Base-by-base conservation (phyloP, 2,888 invertebrate species). In the Mycalesis mineus region DNA sequence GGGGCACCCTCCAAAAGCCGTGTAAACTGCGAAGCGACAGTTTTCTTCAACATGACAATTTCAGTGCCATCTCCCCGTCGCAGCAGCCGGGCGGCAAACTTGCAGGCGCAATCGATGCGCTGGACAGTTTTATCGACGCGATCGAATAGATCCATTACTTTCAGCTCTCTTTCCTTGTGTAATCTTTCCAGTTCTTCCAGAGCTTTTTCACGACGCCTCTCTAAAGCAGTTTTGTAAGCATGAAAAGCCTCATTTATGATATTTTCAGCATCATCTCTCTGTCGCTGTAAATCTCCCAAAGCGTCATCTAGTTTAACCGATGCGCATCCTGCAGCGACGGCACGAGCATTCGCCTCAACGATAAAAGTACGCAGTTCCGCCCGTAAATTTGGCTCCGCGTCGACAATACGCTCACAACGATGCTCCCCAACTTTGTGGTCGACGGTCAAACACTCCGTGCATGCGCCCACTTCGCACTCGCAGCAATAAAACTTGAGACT, bases 71-170 rank as follows among this genome's bases (percentile, higher is more conserved):
- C 97, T 28, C 97, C 97, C 73, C 95, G 93, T 64, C 95, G 94
- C 58, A 97, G 85, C 47, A 97, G 91, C 67, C 95, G 92, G 13
- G 94, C 92, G 0, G 97, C 94, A 76, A 97, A 98, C 70, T 94
- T 94, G 74, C 95, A 95, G 8, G 97, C 97, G 74, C 96, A 95
- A 72, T 96, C 95, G 62, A 97, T 94, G 70, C 95, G 94, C 63
- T 94, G 95, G 63, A 95, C 94, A 4, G 94, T 95, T 75, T 96
- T 96, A 70, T 95, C 96, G 55, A 97, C 93, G 60, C 93, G 93
- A 74, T 95, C 95, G 74, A 95, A 93, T 62, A 95, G 91, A 75
- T 97, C 97, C 97, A 97, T 97, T 36, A 97, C 94, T 79, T 95
- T 94, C 39, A 97, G 90, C 81, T 97, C 97, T 61, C 96, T 93